phyloP scores from a whole-genome alignment of 2,888 invertebrate species.

The Stomorhina lunata region DNA sequence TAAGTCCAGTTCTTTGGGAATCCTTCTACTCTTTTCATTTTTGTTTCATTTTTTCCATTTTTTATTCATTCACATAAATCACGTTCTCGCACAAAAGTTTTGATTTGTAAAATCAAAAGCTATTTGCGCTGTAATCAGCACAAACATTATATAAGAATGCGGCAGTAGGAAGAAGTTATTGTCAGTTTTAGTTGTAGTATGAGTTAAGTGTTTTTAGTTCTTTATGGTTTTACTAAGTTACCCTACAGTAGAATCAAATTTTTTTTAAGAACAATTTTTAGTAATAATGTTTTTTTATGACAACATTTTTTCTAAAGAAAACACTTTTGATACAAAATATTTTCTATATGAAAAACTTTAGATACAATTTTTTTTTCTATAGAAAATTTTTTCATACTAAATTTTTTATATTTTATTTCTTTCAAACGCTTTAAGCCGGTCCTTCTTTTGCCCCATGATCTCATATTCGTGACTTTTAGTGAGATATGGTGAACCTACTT shows the following conservation, averaged over 20 bases:
- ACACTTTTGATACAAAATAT: no score
- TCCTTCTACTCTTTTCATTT: constrained; percentile 27
- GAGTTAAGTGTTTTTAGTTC: constrained; percentile 12
- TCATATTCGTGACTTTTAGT: no score
- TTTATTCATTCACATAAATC: constrained; percentile 73
- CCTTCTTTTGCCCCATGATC: no score
- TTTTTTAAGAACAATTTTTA: no score
- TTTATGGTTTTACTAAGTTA: neutral
- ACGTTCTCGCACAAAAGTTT: constrained; percentile 78
- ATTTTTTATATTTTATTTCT: no score
- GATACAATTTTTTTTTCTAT: no score
- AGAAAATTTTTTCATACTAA: no score
- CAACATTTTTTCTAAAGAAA: no score
- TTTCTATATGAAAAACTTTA: no score
- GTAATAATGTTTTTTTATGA: no score
- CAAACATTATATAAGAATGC: constrained; percentile 70
- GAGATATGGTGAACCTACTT: no score
- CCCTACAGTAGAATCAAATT: constrained; percentile 3
- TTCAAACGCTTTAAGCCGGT: no score
- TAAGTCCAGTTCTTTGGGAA: constrained; percentile 57
- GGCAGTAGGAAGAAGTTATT: constrained; percentile 23
- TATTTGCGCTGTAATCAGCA: constrained; percentile 70
- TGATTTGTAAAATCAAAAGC: constrained; percentile 77
- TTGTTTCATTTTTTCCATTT: constrained; percentile 3
- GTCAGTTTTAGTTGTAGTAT: constrained; percentile 38